Conservation (phyloP, 1,140 invertebrate species). For the Epicauta chinensis region DNA sequence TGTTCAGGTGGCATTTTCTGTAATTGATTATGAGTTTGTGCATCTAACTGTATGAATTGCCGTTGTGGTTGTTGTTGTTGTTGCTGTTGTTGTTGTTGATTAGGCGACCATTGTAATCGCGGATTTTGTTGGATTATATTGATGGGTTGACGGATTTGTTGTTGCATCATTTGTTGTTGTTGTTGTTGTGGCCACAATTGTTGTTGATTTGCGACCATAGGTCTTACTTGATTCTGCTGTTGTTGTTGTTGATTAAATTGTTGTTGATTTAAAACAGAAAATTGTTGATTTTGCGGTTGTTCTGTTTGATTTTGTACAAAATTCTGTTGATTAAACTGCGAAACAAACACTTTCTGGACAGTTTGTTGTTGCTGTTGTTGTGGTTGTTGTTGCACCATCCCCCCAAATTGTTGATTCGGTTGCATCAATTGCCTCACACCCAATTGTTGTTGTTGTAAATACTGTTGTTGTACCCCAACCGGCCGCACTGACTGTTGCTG, state of each 20-base stretch:
- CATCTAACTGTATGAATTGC: constrained; percentile 70
- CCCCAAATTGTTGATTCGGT: constrained; percentile 20
- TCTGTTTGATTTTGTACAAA: constrained; percentile 25
- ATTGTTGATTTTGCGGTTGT: constrained; percentile 24
- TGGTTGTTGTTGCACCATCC: constrained; percentile 25
- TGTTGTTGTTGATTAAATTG: constrained; percentile 25
- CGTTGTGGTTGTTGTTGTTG: constrained; percentile 37
- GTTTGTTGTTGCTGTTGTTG: constrained; percentile 25
- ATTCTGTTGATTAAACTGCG: constrained; percentile 18
- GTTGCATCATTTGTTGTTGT: constrained; percentile 45
- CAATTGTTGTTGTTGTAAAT: constrained; percentile 15
- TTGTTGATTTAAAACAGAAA: constrained; percentile 13
- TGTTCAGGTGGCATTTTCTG: constrained; percentile 76
- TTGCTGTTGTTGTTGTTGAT: constrained; percentile 7
- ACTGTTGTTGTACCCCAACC: constrained; percentile 3
- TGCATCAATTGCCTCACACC: constrained; percentile 22
- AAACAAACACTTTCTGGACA: constrained; percentile 2
- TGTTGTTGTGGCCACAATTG: constrained; percentile 36
- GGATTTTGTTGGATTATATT: constrained; percentile 25
- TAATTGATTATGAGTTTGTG: constrained; percentile 73
- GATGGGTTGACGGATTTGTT: constrained; percentile 35
- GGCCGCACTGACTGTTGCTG: constrained; percentile 19
- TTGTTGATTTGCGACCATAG: too few species aligned
- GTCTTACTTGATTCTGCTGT: constrained; percentile 36
- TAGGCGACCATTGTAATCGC: constrained; percentile 26